A percentile compares a stretch with the other conserved stretches of the same genome.
These are phyloP conservation scores for Bombyx mori DNA, from an alignment of 1,140 invertebrate species.

Conservation along the genomic window DNA sequence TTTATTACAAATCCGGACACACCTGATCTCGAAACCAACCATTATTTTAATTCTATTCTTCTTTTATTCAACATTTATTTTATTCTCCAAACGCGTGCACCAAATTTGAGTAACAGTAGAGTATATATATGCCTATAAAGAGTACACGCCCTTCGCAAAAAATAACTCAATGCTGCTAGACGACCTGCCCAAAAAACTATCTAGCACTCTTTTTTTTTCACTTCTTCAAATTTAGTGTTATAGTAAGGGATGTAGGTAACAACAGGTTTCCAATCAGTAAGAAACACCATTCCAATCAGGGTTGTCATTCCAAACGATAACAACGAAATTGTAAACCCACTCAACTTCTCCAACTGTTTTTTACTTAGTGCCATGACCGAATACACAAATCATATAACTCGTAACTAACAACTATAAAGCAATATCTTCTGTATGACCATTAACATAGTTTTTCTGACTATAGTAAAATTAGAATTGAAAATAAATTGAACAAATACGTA, in stretches of 20 bases:
- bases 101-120: no score
- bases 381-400: background rate
- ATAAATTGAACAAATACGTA: no score
- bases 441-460: background rate
- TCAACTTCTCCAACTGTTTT: slow-evolving; percentile 34
- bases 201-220: slow-evolving; percentile 8
- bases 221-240: slow-evolving; percentile 75
- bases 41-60: slow-evolving; percentile 56
- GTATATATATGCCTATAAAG: no score
- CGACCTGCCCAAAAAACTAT: no score
- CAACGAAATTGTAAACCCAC: slow-evolving; percentile 50
- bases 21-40: slow-evolving; percentile 59
- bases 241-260: slow-evolving; percentile 80
- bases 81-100: slow-evolving; percentile 3
- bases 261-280: slow-evolving; percentile 83
- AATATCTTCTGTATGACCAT: background rate
- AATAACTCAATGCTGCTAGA: no score
- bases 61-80: slow-evolving; percentile 7
- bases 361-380: slow-evolving; percentile 31
- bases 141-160: no score
- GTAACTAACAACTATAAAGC: background rate
- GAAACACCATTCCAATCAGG: slow-evolving; percentile 72
- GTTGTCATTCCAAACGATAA: slow-evolving; percentile 72
- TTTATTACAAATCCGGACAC: slow-evolving; percentile 56
- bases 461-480: no score